Base-by-base conservation (phyloP, 2,113 vertebrate genomes). In the Halichoeres trimaculatus region DNA sequence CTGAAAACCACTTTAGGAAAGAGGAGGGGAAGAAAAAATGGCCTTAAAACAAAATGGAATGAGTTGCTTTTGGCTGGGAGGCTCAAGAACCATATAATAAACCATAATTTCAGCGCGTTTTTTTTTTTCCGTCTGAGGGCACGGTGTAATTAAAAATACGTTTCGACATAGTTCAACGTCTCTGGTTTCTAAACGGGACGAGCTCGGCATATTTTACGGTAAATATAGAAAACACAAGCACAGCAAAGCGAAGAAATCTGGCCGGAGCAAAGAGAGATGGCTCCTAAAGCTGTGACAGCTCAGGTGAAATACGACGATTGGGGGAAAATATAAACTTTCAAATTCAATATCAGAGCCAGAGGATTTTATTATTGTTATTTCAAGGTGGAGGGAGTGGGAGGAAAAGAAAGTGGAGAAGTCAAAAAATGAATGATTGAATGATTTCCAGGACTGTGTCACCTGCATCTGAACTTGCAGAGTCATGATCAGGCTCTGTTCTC, bases 61-160 rank as follows among this genome's bases (percentile, higher is more conserved):
- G 62, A 85, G 82, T 80, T 91, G 70, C 80, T 88, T 75, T 87
- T 89, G 83, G 87, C 88, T 72, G 20, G 36, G 76, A 73, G 75
- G 72, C 77, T 81, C 22, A 60, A 80, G 74, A 84, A 91, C 76
- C 75, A 77, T 89, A 91, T 93, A 93, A 94, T 92, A 90, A 87
- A 89, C 81, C 74, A 23, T 80, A 81, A 92, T 90, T 92, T 91
- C 57, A 84, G 85, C 67, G 24, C 76, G 53, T 36, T 54, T 53
- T 61, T 54, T 53, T 61, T 38, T 56, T 40, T 65, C 26, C 58
- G 80, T 85, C 43, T 23, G 78, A 74, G 61, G 71, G 64, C 58
- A 83, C 41, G 22, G 64, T 87, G 81, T 87, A 85, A 92, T 91
- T 90, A 87, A 89, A 91, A 88, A 83, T 81, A 76, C 1, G 74